A percentile compares a stretch with the other conserved stretches of the same genome.
Conservation (phyloP, 2,113 vertebrate species). For the Protomyctophum bolini region DNA sequence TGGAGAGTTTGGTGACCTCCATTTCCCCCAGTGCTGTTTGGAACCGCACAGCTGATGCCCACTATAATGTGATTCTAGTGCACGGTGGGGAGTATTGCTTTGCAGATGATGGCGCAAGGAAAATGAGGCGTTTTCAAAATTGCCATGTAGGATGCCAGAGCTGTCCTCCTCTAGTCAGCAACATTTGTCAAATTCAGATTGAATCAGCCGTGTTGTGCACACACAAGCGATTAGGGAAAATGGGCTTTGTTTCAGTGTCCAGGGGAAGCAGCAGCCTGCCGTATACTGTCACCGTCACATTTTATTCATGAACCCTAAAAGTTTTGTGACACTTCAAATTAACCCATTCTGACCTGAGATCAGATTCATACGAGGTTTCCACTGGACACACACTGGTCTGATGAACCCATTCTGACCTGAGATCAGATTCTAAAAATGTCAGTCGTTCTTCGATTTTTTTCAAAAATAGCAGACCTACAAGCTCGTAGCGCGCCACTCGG, state of each 20-base stretch:
- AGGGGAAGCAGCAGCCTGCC: slow-evolving; percentile 11
- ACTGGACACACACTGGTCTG: no score
- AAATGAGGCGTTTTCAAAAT: slow-evolving; percentile 70
- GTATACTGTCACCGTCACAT: slow-evolving; percentile 19
- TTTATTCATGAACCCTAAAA: slow-evolving; percentile 51
- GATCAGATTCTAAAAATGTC: no score
- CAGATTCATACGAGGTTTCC: no score
- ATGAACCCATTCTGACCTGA: no score
- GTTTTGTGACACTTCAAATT: slow-evolving; percentile 51
- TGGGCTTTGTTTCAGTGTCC: slow-evolving; percentile 42
- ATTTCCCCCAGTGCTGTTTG: slow-evolving; percentile 46
- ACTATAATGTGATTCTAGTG: slow-evolving; percentile 64
- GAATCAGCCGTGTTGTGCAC: slow-evolving; percentile 61
- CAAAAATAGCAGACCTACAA: no score
- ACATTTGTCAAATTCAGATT: slow-evolving; percentile 70
- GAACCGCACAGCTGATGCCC: slow-evolving; percentile 59
- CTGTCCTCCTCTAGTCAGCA: slow-evolving; percentile 61
- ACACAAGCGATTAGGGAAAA: slow-evolving; percentile 56
- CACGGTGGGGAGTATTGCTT: slow-evolving; percentile 55
- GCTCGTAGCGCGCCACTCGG: no score
- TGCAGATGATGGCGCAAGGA: slow-evolving; percentile 55
- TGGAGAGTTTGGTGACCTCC: slow-evolving; percentile 59
- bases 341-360: no score
- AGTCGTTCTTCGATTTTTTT: no score
- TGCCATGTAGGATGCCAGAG: slow-evolving; percentile 58